A percentile compares a stretch with the other conserved stretches of the same genome.
phyloP scores from a whole-genome alignment of 2,888 invertebrate species.

The Synergus umbraculus region DNA sequence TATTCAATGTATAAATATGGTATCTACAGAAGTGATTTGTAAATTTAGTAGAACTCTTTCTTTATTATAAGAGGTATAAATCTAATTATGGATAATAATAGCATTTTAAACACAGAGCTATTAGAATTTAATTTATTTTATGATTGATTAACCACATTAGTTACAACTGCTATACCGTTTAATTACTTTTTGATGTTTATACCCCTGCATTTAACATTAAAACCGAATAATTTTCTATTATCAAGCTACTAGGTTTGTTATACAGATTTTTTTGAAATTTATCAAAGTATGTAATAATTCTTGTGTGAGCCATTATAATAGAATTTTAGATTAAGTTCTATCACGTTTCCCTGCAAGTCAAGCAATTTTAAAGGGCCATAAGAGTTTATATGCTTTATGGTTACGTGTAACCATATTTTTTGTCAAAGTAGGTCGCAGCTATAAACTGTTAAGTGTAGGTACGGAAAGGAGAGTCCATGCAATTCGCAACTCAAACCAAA shows the following conservation, averaged over 20 bases:
- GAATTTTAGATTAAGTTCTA: not conserved
- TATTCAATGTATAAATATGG: not conserved
- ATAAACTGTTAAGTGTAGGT: too few species aligned
- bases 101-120: too few species aligned
- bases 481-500: not conserved
- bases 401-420: conserved; percentile 2
- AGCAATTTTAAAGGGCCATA: not conserved
- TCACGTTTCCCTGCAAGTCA: not conserved
- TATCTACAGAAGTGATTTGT: not conserved
- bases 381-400: conserved; percentile 1
- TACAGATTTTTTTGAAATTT: not conserved
- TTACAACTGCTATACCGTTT: not conserved
- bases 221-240: not conserved
- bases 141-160: not conserved
- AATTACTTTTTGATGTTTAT: not conserved
- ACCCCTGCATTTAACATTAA: not conserved
- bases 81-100: too few species aligned
- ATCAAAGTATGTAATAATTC: not conserved
- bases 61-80: too few species aligned
- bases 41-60: too few species aligned
- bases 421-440: conserved; percentile 2
- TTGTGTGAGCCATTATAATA: not conserved
- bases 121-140: not conserved
- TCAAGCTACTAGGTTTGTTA: not conserved
- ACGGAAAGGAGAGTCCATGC: not conserved